These are phyloP conservation scores for Anser brachyrhynchus DNA, from an alignment of 2,113 vertebrate species.

Conservation along the genomic window DNA sequence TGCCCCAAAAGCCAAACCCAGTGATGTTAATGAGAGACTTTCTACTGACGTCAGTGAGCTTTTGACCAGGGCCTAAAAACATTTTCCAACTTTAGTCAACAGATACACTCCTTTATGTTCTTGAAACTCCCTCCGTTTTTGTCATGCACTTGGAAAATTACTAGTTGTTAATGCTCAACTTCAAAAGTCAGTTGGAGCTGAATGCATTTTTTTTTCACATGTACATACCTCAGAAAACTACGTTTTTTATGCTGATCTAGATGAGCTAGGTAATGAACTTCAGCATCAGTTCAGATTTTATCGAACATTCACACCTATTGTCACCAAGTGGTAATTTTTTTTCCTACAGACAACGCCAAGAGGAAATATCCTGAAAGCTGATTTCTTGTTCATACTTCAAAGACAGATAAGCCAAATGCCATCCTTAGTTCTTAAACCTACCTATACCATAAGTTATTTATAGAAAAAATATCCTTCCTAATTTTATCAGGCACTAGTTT, in stretches of 20 bases:
- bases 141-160: background rate
- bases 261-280: background rate
- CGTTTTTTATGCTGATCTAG: background rate
- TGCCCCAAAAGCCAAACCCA: conserved; percentile 65
- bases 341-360: background rate
- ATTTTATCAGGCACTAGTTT: background rate
- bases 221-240: background rate
- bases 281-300: background rate
- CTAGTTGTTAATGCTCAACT: background rate
- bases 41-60: conserved; percentile 66
- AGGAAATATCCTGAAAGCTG: conserved; percentile 12
- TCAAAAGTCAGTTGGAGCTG: background rate
- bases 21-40: conserved; percentile 65
- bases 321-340: background rate
- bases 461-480: background rate
- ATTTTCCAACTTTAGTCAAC: background rate
- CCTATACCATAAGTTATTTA: background rate
- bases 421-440: conserved; percentile 11
- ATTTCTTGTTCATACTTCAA: conserved; percentile 25
- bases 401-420: background rate
- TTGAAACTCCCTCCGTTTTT: background rate
- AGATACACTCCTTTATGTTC: background rate
- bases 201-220: background rate
- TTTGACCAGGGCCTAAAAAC: conserved; percentile 61
- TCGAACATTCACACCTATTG: background rate